Evolutionary conservation across 2,888 invertebrate genomes (phyloP).

Genomic region (Sipunculus nudus): DNA sequence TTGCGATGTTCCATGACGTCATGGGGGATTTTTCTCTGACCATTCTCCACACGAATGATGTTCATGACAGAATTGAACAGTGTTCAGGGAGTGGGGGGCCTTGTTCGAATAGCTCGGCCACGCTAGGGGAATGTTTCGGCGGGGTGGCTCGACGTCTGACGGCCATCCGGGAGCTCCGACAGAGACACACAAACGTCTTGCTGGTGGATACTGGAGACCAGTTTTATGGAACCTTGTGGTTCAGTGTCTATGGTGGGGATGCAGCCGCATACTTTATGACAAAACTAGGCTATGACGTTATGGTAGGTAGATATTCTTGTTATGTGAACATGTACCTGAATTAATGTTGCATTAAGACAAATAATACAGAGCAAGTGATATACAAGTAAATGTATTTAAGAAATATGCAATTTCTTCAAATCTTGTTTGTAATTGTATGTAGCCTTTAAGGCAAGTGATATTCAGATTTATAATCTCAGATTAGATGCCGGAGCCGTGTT

Average conservation of each 20-base stretch:
- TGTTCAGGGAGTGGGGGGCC: constrained; percentile 76
- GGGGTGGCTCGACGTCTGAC: constrained; percentile 78
- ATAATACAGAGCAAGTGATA: too few species aligned
- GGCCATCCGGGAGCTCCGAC: constrained; percentile 48
- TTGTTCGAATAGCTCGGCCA: constrained; percentile 67
- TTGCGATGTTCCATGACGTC: too few species aligned
- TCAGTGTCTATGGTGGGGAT: constrained; percentile 81
- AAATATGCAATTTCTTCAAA: too few species aligned
- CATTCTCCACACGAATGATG: constrained; percentile 89
- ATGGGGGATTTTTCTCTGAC: constrained; percentile 73
- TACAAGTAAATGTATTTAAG: too few species aligned
- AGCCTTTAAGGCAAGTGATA: too few species aligned
- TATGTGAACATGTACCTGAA: too few species aligned
- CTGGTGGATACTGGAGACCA: constrained; percentile 93
- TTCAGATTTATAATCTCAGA: too few species aligned
- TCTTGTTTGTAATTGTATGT: too few species aligned
- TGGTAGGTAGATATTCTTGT: constrained; percentile 67
- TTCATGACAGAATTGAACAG: constrained; percentile 86
- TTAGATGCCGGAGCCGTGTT: too few species aligned
- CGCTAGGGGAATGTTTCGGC: constrained; percentile 77
- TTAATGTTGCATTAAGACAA: too few species aligned
- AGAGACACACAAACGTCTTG: constrained; percentile 70
- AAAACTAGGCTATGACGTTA: constrained; percentile 81
- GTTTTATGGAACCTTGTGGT: constrained; percentile 90
- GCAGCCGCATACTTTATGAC: constrained; percentile 84